These are phyloP conservation scores for Anthoscopus minutus DNA, from an alignment of 2,113 vertebrate species.

Conservation along the genomic window DNA sequence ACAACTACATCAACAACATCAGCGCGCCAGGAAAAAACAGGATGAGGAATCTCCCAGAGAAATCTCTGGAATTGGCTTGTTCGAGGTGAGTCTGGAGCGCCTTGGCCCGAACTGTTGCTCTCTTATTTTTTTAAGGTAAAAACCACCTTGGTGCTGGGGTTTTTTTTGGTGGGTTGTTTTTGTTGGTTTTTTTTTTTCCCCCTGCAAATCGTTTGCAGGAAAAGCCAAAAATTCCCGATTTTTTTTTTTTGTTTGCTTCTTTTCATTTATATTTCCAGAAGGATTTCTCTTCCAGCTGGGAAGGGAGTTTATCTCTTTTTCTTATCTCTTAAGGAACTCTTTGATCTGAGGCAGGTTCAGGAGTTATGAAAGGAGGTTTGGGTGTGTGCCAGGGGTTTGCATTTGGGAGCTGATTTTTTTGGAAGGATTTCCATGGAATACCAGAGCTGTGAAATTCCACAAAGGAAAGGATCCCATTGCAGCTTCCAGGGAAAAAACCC, in stretches of 20 bases:
- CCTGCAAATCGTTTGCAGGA: neutral
- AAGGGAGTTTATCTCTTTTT: neutral
- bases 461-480: neutral
- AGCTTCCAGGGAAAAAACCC: neutral
- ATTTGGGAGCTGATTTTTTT: neutral
- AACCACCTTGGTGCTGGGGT: accelerated
- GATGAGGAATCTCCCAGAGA: neutral
- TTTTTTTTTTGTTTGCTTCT: too few relatives aligned
- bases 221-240: neutral
- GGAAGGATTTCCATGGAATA: neutral
- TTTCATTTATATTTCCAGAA: neutral
- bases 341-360: neutral
- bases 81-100: neutral
- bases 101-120: neutral
- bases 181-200: too few relatives aligned
- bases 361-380: neutral
- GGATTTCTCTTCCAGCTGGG: neutral
- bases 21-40: neutral
- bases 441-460: neutral
- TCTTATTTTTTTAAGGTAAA: neutral
- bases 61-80: neutral
- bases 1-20: neutral
- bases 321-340: neutral
- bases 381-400: neutral
- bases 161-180: neutral